Base-by-base conservation (phyloP, 2,888 invertebrate species). In the Diarsia brunnea region DNA sequence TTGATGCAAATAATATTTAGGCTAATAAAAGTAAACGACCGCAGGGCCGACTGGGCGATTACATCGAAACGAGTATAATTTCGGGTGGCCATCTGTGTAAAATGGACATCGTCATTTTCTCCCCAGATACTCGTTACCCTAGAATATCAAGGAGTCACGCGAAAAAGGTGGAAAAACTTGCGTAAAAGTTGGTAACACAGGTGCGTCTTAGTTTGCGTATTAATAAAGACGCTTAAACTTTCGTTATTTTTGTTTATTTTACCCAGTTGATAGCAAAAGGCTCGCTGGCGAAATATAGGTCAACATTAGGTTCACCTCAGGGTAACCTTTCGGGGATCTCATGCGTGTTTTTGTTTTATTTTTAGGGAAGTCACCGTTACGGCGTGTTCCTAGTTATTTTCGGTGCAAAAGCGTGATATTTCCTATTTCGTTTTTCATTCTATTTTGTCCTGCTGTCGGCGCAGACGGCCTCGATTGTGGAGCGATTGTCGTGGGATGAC, bases 141-240 rank as follows among this genome's bases (percentile, higher is more conserved):
- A 70, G 69, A 88, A 89, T 85, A 88, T 85, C 82, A 87, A 82
- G 67, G 60, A 73, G 55, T 65, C 16, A 87, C 82, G 70, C 73
- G 63, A 73, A 87, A 8, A 88, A 86, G 79, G 85, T 69, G 81
- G 66, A 78, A 88, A 87, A 65, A 63, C 66, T 51, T 51, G 76
- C 86, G 82, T 61, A 43, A 38, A 65, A 38, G 55, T 24, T 65
- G 64, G 27, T 55, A 55, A 72, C 38, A 84, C 90, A 90, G 89
- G 90, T 91, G 92, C 78, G 85, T 84, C 90, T 89, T 69, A 89
- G 84, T 92, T 92, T 92, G 84, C 90, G 91, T 93, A 90, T 91
- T 91, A 92, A 91, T 89, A 90, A 90, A 72, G 73, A 63, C 16
- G 24, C 10, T 31, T 19, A 19, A 19, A 27, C 10, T 16, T 31